These are phyloP conservation scores for Fregata magnificens DNA, from an alignment of 2,113 vertebrate genomes.

Conservation along the genomic window DNA sequence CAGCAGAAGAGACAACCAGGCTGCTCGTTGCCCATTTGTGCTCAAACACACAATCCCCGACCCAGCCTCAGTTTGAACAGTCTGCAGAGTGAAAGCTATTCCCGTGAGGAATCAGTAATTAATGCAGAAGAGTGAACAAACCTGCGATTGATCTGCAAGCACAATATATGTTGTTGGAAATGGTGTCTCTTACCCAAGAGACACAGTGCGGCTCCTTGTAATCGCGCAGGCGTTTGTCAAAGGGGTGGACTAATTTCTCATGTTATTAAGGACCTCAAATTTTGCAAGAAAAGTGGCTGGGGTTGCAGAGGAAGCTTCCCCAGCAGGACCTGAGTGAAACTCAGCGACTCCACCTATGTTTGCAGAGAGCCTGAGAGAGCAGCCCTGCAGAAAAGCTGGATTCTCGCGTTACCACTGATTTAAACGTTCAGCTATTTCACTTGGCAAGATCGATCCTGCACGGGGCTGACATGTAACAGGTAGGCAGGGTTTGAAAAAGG, in stretches of 20 bases:
- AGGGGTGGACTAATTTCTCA: not conserved
- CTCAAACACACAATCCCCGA: not conserved
- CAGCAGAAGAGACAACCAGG: not conserved
- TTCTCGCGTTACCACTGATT: accelerated
- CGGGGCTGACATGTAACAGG: not conserved
- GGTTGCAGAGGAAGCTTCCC: not conserved
- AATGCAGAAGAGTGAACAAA: not conserved
- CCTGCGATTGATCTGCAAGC: not conserved
- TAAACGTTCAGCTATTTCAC: not conserved
- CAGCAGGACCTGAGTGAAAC: not conserved
- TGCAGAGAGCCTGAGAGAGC: not conserved
- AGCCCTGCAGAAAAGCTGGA: not conserved
- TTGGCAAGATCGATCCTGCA: not conserved
- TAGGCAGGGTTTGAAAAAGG: not conserved
- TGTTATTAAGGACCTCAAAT: not conserved
- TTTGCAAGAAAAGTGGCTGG: not conserved
- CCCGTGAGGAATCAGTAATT: not conserved
- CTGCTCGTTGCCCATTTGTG: not conserved
- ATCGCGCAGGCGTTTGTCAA: not conserved
- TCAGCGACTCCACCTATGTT: not conserved
- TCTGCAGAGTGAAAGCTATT: not conserved
- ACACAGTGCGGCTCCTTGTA: accelerated
- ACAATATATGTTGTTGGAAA: accelerated
- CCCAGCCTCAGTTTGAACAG: not conserved
- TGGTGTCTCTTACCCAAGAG: not conserved